Evolutionary conservation across 2,113 vertebrate genomes (phyloP), one percentile per base, ranked within the genome.

Genomic region (Poeciliopsis turrubarensis): DNA sequence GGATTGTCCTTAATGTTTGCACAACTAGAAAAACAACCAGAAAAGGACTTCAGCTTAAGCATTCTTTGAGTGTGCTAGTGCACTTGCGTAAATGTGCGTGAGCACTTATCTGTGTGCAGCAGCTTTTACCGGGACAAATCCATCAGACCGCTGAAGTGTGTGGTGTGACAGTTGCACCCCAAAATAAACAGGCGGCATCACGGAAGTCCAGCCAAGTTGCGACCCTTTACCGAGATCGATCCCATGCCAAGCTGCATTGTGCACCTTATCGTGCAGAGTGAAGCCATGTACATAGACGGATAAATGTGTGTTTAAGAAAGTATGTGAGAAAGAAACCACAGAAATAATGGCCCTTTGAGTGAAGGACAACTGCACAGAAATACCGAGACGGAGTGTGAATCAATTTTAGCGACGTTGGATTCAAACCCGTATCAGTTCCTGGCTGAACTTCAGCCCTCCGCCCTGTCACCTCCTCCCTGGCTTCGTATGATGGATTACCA

Each of bases 101-200:
- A 32, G 62, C 57, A 68, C 17, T 63, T 70, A 41, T 80, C 77
- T 78, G 31, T 77, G 81, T 30, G 62, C 61, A 72, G 69, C 22
- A 51, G 90, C 89, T 88, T 87, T 85, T 92, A 90, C 92, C 92
- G 89, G 75, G 87, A 87, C 93, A 89, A 91, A 96, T 96, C 93
- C 89, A 94, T 96, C 95, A 95, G 92, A 91, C 90, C 88, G 90
- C 91, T 85, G 22, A 57, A 83, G 86, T 73, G 86, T 88, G 72
- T 17, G 85, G 70, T 13, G 60, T 92, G 91, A 94, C 87, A 94
- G 88, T 88, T 87, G 82, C 93, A 92, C 95, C 91, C 93, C 92
- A 93, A 94, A 96, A 95, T 92, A 95, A 95, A 95, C 89, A 83
- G 86, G 80, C 89, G 91, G 90, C 94, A 95, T 93, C 87, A 82